phyloP scores from a whole-genome alignment of 2,113 vertebrate genomes.

The Oreocharis arfaki region DNA sequence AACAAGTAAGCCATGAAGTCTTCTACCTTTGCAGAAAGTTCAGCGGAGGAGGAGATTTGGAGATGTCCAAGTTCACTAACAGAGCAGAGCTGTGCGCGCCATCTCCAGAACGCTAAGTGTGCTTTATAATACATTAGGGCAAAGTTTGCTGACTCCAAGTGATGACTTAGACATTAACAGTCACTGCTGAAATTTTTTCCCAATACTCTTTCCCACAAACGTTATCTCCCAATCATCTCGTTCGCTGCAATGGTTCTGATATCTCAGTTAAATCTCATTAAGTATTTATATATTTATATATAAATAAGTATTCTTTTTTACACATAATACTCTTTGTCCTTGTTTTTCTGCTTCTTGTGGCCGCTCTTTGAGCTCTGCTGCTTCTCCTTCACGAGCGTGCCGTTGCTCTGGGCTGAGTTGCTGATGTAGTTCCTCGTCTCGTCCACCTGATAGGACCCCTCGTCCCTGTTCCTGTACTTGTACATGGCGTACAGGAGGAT shows the following conservation, averaged over 20 bases:
- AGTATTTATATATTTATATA: constrained; percentile 68
- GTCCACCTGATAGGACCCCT: constrained; percentile 99
- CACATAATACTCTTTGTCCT: constrained; percentile 99
- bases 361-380: constrained; percentile 91
- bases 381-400: constrained; percentile 95
- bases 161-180: constrained; percentile 62
- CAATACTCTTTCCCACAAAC: constrained; percentile 77
- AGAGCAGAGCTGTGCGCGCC: constrained; percentile 56
- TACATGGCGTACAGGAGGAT: constrained; percentile 99
- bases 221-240: constrained; percentile 75
- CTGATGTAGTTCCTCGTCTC: constrained; percentile 99
- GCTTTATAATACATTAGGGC: constrained; percentile 94
- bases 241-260: constrained; percentile 71
- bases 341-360: constrained; percentile 98
- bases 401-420: constrained; percentile 99
- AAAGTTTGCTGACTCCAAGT: constrained; percentile 82
- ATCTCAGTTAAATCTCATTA: constrained; percentile 57
- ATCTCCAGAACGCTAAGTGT: constrained; percentile 79
- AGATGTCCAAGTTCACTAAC: constrained; percentile 76
- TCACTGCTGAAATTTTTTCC: constrained; percentile 66
- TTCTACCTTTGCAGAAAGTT: constrained; percentile 85
- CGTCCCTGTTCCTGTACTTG: constrained; percentile 99
- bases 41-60: constrained; percentile 80
- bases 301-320: constrained; percentile 77
- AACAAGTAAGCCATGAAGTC: constrained; percentile 87